Evolutionary conservation across 2,888 invertebrate species (phyloP).

Genomic region (Euclidia mi): DNA sequence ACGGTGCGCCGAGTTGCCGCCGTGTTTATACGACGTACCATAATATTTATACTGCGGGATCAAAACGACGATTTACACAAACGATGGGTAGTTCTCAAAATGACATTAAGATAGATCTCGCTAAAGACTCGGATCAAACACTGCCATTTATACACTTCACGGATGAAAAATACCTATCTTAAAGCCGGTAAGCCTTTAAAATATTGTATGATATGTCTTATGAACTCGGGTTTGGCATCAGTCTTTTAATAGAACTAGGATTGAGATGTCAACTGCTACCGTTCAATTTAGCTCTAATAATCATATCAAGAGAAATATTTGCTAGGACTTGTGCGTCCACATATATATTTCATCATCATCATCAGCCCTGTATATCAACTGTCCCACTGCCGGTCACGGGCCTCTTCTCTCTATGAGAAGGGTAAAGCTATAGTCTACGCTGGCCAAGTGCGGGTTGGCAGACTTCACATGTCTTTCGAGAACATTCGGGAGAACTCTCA

Average conservation of each 20-base stretch:
- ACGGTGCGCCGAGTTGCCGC: slow-evolving; percentile 53
- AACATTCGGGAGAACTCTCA: too few species aligned
- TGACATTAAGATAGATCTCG: slow-evolving; percentile 63
- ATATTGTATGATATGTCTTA: background rate
- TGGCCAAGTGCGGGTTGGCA: too few species aligned
- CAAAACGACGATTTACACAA: slow-evolving; percentile 70
- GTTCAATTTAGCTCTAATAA: too few species aligned
- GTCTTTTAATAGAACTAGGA: background rate
- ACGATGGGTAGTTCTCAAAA: slow-evolving; percentile 60
- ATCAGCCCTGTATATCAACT: too few species aligned
- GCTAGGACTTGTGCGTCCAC: too few species aligned
- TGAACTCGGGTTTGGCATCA: background rate
- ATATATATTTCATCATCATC: too few species aligned
- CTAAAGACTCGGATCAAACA: slow-evolving; percentile 14
- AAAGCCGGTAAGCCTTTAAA: slow-evolving; percentile 4
- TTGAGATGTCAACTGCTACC: too few species aligned
- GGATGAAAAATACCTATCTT: slow-evolving; percentile 3
- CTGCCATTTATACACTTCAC: background rate
- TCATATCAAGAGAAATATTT: too few species aligned
- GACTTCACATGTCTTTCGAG: too few species aligned
- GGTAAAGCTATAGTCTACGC: too few species aligned
- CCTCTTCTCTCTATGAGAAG: too few species aligned
- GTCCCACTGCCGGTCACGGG: too few species aligned
- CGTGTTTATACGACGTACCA: slow-evolving; percentile 69
- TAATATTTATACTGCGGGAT: slow-evolving; percentile 80